Base-by-base conservation (phyloP, 2,113 vertebrate genomes). In the Pseudorasbora parva region DNA sequence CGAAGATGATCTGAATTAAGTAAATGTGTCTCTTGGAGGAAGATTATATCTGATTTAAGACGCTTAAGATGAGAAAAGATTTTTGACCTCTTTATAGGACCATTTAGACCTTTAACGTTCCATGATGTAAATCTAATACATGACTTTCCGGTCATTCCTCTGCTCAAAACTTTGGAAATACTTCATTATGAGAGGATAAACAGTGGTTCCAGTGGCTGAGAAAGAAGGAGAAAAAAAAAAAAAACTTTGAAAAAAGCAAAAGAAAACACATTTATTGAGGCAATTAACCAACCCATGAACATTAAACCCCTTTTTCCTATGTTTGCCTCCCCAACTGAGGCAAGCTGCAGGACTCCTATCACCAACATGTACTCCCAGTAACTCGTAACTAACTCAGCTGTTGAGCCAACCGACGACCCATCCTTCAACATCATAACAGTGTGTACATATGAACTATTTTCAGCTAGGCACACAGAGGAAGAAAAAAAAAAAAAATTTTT, bases 21-120 rank as follows among this genome's bases (percentile, higher is more conserved):
- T 14, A 71, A 71, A 41, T 71, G 30, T 71, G 21, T 71, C 37
- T 71, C 68, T n/a, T 69, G 66, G 43, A n/a, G 19, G 33, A 69
- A 69, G 9, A 21, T 21, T 69, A 69, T 69, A n/a, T 69, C 8
- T 1, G 1, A n/a, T 71, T 71, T 45, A 71, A 71, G 19, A 69
- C 0, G 9, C 14, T 41, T 69, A 69, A 69, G 33, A 10, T 69
- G 66, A 33, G 30, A 33, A 33, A 33, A 41, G 17, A 69, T 41
- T 1, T 21, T 41, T 19, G n/a, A 43, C 9, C 66, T 43, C 19
- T 43, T 71, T 2, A 71, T 43, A 71, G 37, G 3, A n/a, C 66
- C 33, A 21, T 69, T 41, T 1, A 68, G 8, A 37, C 33, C 33
- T 19, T 21, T 68, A 37, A 68, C 64, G 41, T 68, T 68, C 64